These are phyloP conservation scores for Sibirionetta formosa DNA, from an alignment of 2,797 vertebrate species.

Conservation along the genomic window DNA sequence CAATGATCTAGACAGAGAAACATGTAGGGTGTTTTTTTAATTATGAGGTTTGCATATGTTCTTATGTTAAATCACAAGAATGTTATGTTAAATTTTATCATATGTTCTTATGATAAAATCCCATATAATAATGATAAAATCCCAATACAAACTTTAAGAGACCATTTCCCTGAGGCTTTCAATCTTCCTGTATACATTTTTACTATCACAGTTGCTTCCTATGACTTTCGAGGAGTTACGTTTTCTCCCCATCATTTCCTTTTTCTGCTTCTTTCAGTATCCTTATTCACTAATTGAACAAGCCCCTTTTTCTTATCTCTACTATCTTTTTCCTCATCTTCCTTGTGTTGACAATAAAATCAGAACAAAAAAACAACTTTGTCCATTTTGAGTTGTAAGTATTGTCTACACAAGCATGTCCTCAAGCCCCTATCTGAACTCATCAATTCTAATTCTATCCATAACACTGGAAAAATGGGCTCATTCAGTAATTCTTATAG, in stretches of 20 bases:
- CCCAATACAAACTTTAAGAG: not conserved
- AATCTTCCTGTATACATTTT: not conserved
- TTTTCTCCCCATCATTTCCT: not conserved
- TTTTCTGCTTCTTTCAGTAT: not conserved
- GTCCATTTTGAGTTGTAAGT: not conserved
- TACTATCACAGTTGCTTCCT: not conserved
- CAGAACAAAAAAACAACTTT: not conserved
- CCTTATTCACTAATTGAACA: not conserved
- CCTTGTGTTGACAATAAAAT: not conserved
- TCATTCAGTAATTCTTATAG: not conserved
- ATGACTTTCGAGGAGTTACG: not conserved
- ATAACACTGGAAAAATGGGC: not conserved
- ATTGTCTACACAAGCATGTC: rapidly evolving
- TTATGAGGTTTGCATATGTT: not conserved
- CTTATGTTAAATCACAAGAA: not conserved
- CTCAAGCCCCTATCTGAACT: not conserved
- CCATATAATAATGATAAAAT: not conserved
- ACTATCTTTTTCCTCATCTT: not conserved
- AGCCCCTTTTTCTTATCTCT: not conserved
- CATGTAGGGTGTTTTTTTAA: rapidly evolving
- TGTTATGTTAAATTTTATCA: too few species aligned
- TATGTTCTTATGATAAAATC: not conserved
- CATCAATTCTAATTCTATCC: not conserved
- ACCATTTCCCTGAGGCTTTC: not conserved
- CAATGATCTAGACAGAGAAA: not conserved